These are phyloP conservation scores for Stomatorhinus ivindoensis DNA, from an alignment of 2,113 vertebrate genomes.

Conservation along the genomic window DNA sequence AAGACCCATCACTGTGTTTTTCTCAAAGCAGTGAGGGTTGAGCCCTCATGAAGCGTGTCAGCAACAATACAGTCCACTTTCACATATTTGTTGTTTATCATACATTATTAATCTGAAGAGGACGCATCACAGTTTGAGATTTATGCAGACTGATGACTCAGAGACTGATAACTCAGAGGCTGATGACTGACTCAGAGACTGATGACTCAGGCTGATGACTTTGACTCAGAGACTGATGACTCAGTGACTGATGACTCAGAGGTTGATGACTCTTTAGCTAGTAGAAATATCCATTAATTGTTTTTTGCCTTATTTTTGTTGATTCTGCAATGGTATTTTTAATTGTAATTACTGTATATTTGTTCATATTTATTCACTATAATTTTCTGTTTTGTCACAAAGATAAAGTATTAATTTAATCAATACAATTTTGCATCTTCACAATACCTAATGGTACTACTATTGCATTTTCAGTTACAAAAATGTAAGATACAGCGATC, in stretches of 20 bases:
- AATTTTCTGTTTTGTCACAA: background rate
- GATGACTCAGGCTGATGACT: too few species aligned
- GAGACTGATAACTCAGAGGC: too few species aligned
- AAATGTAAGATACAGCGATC: too few species aligned
- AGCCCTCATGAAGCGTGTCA: background rate
- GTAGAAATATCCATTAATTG: too few species aligned
- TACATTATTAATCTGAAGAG: background rate
- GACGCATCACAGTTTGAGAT: background rate
- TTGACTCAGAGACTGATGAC: too few species aligned
- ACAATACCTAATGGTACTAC: background rate
- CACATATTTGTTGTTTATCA: background rate
- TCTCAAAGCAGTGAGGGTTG: background rate
- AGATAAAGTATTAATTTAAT: background rate
- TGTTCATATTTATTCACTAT: background rate
- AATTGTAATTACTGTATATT: background rate
- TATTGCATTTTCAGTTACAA: background rate
- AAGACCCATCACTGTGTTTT: background rate
- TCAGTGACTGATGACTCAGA: too few species aligned
- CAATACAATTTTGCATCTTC: background rate
- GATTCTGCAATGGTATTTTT: background rate
- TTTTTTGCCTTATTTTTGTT: background rate
- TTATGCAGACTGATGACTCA: background rate
- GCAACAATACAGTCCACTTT: background rate
- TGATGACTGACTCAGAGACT: too few species aligned
- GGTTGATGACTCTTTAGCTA: too few species aligned